These are phyloP conservation scores for Cyprichromis sp. DNA, from an alignment of 2,113 vertebrate genomes.

Conservation along the genomic window DNA sequence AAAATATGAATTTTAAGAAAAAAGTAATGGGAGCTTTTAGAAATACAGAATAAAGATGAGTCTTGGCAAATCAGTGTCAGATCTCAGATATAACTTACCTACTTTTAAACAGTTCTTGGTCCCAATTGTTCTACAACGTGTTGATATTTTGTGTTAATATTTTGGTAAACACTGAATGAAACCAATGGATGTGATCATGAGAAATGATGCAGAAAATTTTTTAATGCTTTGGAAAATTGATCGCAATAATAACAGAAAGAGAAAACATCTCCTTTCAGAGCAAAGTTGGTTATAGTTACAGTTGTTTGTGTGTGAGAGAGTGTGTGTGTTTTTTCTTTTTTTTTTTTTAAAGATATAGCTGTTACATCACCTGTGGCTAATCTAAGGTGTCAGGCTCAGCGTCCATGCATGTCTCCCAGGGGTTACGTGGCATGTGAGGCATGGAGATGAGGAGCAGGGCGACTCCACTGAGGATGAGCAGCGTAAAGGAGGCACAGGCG, in stretches of 20 bases:
- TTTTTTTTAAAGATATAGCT: neutral
- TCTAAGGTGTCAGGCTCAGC: constrained; percentile 82
- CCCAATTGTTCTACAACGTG: neutral
- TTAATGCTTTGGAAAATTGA: neutral
- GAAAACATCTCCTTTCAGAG: neutral
- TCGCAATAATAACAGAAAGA: neutral
- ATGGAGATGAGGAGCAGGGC: constrained; percentile 88
- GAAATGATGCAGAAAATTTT: neutral
- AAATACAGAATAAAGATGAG: neutral
- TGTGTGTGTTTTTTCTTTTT: neutral
- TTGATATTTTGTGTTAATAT: neutral
- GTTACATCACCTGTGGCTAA: constrained; percentile 28
- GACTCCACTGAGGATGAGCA: constrained; percentile 87
- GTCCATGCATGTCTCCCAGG: constrained; percentile 98
- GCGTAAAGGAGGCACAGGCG: constrained; percentile 83
- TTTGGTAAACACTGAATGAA: neutral
- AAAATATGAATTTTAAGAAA: neutral
- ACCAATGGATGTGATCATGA: neutral
- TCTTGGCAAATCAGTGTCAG: neutral
- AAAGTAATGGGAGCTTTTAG: neutral
- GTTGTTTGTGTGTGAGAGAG: neutral
- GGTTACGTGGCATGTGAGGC: constrained; percentile 95
- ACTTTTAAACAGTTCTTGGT: neutral
- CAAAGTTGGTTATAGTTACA: neutral
- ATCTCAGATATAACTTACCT: neutral